Conservation (phyloP, 2,797 vertebrate species). For the Betta splendens region DNA sequence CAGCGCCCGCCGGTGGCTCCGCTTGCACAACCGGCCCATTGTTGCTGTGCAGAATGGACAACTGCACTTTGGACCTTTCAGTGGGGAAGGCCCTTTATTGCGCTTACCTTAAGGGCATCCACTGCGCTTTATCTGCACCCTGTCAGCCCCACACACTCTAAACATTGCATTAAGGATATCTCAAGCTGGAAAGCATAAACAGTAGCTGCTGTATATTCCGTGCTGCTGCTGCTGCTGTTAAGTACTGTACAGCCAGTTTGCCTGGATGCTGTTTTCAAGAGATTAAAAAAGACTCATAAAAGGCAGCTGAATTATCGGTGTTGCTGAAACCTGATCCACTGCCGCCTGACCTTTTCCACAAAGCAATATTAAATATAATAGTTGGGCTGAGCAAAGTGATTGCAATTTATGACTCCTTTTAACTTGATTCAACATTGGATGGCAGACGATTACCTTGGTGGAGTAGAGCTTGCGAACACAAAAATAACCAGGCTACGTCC, state of each 20-base stretch:
- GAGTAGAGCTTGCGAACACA: slow-evolving; percentile 55
- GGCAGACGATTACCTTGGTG: slow-evolving; percentile 66
- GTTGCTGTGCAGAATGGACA: slow-evolving; percentile 72
- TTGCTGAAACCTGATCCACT: slow-evolving; percentile 59
- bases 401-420: slow-evolving; percentile 76
- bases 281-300: slow-evolving; percentile 63
- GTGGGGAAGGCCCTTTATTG: slow-evolving; percentile 67
- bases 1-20: slow-evolving; percentile 60
- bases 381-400: slow-evolving; percentile 69
- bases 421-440: slow-evolving; percentile 71
- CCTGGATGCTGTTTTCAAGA: slow-evolving; percentile 41
- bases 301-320: slow-evolving; percentile 63
- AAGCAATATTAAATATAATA: slow-evolving; percentile 73
- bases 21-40: slow-evolving; percentile 74
- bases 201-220: slow-evolving; percentile 36
- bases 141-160: slow-evolving; percentile 62
- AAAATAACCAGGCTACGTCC: slow-evolving; percentile 48
- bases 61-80: slow-evolving; percentile 78
- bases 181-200: slow-evolving; percentile 60
- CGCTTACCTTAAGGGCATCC: slow-evolving; percentile 72
- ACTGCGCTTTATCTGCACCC: slow-evolving; percentile 67
- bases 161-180: slow-evolving; percentile 69
- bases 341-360: slow-evolving; percentile 69
- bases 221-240: slow-evolving; percentile 38
- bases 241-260: slow-evolving; percentile 41